phyloP scores from a whole-genome alignment of 2,113 vertebrate genomes.

The Perca flavescens region DNA sequence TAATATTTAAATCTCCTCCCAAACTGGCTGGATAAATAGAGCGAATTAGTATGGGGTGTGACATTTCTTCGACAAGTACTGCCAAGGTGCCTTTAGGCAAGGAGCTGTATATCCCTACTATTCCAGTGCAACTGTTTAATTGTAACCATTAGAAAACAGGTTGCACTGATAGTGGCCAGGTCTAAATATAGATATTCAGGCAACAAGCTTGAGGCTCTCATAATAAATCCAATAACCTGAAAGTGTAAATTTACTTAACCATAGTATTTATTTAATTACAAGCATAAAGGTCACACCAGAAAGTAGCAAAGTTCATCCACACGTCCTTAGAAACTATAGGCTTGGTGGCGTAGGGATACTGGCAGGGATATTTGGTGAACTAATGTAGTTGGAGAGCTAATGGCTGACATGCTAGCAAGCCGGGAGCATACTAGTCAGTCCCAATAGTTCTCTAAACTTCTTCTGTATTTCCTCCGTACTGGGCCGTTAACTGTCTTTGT shows the following conservation, averaged over 20 bases:
- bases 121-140: conserved; percentile 2
- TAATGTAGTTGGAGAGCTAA: not conserved
- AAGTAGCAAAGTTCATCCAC: not conserved
- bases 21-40: conserved; percentile 16
- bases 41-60: not conserved
- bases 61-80: conserved; percentile 12
- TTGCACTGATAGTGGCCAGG: not conserved
- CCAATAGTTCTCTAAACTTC: too few relatives aligned
- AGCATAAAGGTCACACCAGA: not conserved
- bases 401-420: not conserved
- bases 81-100: conserved; percentile 35
- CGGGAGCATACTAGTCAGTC: not conserved
- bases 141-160: conserved; percentile 1
- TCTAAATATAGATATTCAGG: conserved; percentile 1
- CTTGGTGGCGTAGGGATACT: too few relatives aligned
- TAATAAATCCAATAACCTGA: not conserved
- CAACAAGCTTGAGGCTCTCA: not conserved
- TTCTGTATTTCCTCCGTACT: too few relatives aligned
- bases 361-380: not conserved
- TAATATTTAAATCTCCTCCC: conserved; percentile 41
- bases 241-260: not conserved
- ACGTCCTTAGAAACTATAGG: not conserved
- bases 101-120: not conserved
- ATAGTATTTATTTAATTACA: not conserved
- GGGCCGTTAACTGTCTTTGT: too few relatives aligned